Percentiles rank a stretch among this genome's conserved stretches.
phyloP scores from a whole-genome alignment of 2,888 invertebrate species.

The Drosophila dives region DNA sequence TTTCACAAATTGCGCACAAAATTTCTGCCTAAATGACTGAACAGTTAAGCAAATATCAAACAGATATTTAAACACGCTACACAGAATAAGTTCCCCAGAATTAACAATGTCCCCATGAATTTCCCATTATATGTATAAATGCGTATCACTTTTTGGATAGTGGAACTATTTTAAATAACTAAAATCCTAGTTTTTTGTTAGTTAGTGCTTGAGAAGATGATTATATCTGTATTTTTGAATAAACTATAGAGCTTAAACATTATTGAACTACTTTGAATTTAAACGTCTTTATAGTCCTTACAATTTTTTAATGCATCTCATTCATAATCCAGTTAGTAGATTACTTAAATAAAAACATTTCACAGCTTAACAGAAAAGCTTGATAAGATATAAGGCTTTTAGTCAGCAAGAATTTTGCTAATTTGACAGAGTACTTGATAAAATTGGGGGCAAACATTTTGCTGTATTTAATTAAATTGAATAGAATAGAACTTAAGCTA shows the following conservation, averaged over 20 bases:
- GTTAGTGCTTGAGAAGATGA: neutral
- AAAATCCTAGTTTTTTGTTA: neutral
- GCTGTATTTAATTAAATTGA: neutral
- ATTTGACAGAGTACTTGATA: conserved; percentile 24
- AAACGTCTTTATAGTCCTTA: neutral
- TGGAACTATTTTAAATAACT: neutral
- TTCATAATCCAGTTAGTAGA: neutral
- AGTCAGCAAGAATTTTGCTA: conserved; percentile 6
- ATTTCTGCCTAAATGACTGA: conserved; percentile 38
- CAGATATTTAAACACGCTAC: conserved; percentile 53
- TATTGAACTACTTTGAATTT: neutral
- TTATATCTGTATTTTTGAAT: neutral
- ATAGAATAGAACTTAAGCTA: neutral
- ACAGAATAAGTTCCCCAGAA: conserved; percentile 56
- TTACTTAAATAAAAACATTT: neutral
- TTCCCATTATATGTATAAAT: conserved; percentile 25
- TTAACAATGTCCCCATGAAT: conserved; percentile 69
- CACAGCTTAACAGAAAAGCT: neutral
- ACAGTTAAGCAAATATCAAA: conserved; percentile 68
- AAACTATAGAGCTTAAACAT: neutral
- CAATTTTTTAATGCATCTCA: neutral
- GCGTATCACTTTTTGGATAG: conserved; percentile 9
- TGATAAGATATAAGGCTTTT: conserved; percentile 26
- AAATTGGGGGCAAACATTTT: neutral
- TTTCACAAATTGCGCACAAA: conserved; percentile 66